Conservation (phyloP, 35 echinoderm and acorn worm species). For the Amphiura filiformis region DNA sequence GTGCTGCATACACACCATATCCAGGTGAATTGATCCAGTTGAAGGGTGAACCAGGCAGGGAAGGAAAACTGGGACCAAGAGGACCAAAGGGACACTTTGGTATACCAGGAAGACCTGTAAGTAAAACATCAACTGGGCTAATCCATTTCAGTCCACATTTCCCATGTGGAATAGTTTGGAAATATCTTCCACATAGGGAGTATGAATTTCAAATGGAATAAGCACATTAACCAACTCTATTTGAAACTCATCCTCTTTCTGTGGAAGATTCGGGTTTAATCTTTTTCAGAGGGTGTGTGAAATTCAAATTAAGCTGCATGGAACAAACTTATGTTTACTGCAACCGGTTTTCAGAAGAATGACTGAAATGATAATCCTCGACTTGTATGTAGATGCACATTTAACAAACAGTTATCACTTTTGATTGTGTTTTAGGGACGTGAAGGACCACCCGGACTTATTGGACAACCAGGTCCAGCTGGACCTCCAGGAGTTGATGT, state of each 20-base stretch:
- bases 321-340: background rate
- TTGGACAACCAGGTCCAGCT: conserved; percentile 5
- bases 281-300: no score
- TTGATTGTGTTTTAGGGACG: background rate
- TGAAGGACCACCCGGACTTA: conserved; percentile 8
- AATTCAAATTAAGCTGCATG: background rate
- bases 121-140: no score
- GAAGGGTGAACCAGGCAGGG: conserved; percentile 42
- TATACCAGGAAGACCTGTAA: conserved; percentile 74
- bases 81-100: conserved; percentile 78
- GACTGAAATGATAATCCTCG: background rate
- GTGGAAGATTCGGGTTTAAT: no score
- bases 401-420: no score
- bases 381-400: no score
- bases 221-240: no score
- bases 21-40: conserved; percentile 25
- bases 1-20: conserved; percentile 44
- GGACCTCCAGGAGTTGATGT: conserved; percentile 17
- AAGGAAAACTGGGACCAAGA: conserved; percentile 33
- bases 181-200: no score
- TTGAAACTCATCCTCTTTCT: no score
- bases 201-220: no score
- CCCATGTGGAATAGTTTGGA: no score
- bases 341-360: background rate
- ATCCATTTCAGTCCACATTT: background rate